A percentile compares a stretch with the other conserved stretches of the same genome.
Evolutionary conservation across 2,888 invertebrate species (phyloP).

Genomic region (Thereva unica): DNA sequence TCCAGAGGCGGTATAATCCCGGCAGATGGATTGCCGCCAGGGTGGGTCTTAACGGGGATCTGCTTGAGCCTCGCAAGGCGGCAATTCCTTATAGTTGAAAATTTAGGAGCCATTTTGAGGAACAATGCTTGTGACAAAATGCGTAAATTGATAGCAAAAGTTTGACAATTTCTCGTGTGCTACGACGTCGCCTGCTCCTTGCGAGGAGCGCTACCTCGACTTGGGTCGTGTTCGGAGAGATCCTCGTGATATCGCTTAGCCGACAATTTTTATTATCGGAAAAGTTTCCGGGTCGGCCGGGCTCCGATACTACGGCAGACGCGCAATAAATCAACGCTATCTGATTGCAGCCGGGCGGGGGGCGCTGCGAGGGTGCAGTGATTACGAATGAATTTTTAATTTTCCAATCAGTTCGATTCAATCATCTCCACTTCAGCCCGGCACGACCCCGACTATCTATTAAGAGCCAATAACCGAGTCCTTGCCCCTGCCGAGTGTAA

Average conservation of each 20-base stretch:
- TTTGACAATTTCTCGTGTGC: conserved; percentile 38
- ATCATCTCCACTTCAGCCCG: conserved; percentile 8
- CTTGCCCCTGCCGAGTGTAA: conserved; percentile 26
- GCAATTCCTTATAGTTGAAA: conserved; percentile 17
- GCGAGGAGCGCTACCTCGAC: background rate
- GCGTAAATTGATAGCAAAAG: conserved; percentile 38
- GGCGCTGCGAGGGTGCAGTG: background rate
- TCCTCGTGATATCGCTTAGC: background rate
- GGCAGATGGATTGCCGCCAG: conserved; percentile 3
- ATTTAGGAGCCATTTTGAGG: conserved; percentile 12
- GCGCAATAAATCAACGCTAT: conserved; percentile 1
- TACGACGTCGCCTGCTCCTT: background rate
- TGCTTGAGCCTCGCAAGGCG: background rate
- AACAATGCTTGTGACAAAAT: conserved; percentile 37
- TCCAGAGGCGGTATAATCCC: conserved; percentile 26
- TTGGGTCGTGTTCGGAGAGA: background rate
- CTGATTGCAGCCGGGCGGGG: background rate
- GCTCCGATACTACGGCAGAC: background rate
- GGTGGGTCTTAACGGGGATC: conserved; percentile 9
- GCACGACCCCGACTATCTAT: background rate
- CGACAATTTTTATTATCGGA: conserved; percentile 1
- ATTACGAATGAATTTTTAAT: conserved; percentile 47
- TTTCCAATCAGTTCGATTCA: conserved; percentile 46
- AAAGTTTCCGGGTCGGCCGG: background rate
- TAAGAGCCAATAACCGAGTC: conserved; percentile 10